phyloP scores from a whole-genome alignment of 1,140 invertebrate genomes.

The Atta colombica region DNA sequence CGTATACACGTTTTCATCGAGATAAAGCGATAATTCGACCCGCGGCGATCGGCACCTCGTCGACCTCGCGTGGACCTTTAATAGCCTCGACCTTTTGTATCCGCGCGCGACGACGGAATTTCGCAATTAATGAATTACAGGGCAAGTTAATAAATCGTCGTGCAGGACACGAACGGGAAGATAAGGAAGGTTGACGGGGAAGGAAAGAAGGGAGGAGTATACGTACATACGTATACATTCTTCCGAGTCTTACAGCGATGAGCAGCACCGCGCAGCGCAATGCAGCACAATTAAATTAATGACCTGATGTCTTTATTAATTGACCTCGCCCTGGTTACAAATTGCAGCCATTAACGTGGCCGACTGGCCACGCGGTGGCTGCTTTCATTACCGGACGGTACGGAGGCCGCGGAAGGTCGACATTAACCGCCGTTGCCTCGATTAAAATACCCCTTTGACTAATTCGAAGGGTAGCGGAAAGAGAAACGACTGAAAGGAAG shows the following conservation, averaged over 20 bases:
- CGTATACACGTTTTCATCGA: conserved; percentile 23
- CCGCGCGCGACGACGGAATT: conserved; percentile 31
- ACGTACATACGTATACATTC: neutral
- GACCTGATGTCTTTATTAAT: conserved; percentile 80
- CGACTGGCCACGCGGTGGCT: conserved; percentile 61
- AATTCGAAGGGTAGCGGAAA: conserved; percentile 24
- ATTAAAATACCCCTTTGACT: conserved; percentile 58
- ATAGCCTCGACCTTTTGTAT: conserved; percentile 21
- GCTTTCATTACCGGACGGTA: conserved; percentile 69
- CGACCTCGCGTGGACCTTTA: conserved; percentile 56
- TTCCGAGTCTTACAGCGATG: conserved; percentile 2
- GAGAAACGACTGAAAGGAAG: neutral
- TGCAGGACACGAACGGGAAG: neutral
- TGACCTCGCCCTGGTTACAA: conserved; percentile 80
- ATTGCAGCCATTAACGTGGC: conserved; percentile 75
- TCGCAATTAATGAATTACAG: conserved; percentile 66
- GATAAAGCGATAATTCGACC: conserved; percentile 63
- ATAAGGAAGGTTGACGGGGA: neutral
- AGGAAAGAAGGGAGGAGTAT: neutral
- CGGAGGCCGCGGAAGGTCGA: conserved; percentile 51
- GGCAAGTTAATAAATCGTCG: conserved; percentile 36
- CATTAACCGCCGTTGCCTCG: conserved; percentile 34
- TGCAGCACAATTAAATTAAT: conserved; percentile 79
- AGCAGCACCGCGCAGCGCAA: conserved; percentile 26
- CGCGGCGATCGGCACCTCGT: conserved; percentile 43